Percentiles rank a stretch among this genome's conserved stretches.
phyloP scores from a whole-genome alignment of 2,888 invertebrate species.

The Phanerotoma sp. region DNA sequence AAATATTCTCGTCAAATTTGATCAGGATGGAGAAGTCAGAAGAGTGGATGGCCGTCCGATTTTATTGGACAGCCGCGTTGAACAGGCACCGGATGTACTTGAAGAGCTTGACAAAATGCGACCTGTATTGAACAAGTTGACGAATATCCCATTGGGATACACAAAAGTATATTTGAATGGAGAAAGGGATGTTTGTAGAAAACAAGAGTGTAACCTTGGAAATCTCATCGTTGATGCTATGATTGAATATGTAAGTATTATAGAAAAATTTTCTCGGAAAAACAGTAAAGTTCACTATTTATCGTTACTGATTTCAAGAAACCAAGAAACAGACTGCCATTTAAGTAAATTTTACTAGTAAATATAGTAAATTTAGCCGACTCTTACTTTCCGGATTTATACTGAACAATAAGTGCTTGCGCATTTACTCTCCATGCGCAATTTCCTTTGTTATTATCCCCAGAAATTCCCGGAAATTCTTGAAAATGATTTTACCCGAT shows the following conservation, averaged over 20 bases:
- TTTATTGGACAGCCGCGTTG: constrained; percentile 66
- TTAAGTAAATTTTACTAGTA: too few species aligned
- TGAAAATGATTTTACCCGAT: too few species aligned
- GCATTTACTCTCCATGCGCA: too few species aligned
- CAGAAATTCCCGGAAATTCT: too few species aligned
- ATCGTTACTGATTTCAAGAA: too few species aligned
- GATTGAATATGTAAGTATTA: constrained; percentile 63
- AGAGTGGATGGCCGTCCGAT: constrained; percentile 74
- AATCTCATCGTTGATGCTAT: constrained; percentile 79
- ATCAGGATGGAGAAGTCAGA: constrained; percentile 70
- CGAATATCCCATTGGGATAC: constrained; percentile 65
- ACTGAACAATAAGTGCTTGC: too few species aligned
- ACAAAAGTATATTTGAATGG: constrained; percentile 74
- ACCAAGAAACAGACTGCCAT: too few species aligned
- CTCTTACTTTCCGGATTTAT: too few species aligned
- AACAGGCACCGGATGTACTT: constrained; percentile 65
- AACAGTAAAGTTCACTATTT: too few species aligned
- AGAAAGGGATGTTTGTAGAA: constrained; percentile 63
- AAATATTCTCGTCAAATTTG: constrained; percentile 69
- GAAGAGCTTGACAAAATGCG: constrained; percentile 65
- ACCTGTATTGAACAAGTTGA: constrained; percentile 60
- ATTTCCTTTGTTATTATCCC: too few species aligned
- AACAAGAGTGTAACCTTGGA: constrained; percentile 80
- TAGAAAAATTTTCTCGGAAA: too few species aligned
- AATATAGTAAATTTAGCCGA: too few species aligned